Conservation (phyloP, 2,113 vertebrate species). For the Strigops habroptila region DNA sequence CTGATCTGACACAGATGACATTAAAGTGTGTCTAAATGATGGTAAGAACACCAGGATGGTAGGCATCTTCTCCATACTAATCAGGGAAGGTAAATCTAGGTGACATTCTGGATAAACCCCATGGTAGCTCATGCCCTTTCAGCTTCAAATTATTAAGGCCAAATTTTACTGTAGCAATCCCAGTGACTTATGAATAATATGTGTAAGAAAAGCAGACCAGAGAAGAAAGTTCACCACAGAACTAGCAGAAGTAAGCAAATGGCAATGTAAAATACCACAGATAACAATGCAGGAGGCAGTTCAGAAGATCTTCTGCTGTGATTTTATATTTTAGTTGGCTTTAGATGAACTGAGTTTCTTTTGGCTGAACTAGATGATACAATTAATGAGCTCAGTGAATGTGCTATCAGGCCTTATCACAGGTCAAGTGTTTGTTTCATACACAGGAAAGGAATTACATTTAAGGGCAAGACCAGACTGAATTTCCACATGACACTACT, state of each 20-base stretch:
- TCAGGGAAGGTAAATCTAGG: background rate
- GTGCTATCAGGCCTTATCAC: background rate
- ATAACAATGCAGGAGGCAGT: background rate
- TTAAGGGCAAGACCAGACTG: background rate
- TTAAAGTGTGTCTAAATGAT: background rate
- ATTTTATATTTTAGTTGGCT: background rate
- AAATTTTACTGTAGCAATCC: background rate
- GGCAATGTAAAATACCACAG: background rate
- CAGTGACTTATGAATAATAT: background rate
- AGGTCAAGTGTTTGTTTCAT: background rate
- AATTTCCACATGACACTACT: background rate
- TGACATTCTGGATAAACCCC: background rate
- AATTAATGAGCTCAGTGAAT: background rate
- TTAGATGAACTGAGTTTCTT: background rate
- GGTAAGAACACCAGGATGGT: background rate
- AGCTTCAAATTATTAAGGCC: background rate
- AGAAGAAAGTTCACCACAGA: background rate
- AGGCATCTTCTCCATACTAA: fast-evolving
- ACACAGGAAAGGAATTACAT: background rate
- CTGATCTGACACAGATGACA: background rate
- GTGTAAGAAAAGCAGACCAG: background rate
- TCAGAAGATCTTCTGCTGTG: background rate
- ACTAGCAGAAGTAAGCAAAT: background rate
- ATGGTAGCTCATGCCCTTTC: background rate
- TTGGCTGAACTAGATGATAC: background rate